A percentile compares a stretch with the other conserved stretches of the same genome.
Evolutionary conservation across 1,140 invertebrate species (phyloP).

Genomic region (Lucilia sericata): DNA sequence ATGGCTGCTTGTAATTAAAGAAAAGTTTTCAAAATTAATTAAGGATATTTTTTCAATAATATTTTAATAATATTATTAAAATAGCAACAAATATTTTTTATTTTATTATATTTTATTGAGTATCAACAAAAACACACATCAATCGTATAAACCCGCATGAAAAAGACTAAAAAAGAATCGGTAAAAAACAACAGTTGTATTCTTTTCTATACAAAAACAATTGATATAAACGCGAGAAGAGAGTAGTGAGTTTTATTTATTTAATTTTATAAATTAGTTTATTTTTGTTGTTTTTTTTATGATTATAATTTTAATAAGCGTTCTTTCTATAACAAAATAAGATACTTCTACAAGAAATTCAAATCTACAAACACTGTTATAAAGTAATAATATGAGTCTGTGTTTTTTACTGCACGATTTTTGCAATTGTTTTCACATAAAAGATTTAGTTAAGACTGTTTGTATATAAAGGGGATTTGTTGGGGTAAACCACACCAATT

Average conservation of each 20-base stretch:
- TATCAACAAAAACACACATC: conserved; percentile 13
- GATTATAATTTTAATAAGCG: background rate
- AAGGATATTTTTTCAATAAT: conserved; percentile 3
- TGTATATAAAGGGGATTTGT: background rate
- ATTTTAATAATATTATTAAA: background rate
- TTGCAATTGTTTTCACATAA: background rate
- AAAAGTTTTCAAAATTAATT: background rate
- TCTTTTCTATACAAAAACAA: background rate
- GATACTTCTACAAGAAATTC: no score
- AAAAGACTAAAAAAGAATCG: background rate
- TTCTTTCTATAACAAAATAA: no score
- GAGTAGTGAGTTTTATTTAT: background rate
- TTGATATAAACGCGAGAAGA: background rate
- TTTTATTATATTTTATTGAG: background rate
- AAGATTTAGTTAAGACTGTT: background rate
- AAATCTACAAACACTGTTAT: no score
- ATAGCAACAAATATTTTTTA: background rate
- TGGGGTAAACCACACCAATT: background rate
- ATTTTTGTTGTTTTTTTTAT: background rate
- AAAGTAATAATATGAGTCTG: no score
- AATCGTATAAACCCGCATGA: background rate
- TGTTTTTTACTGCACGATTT: no score
- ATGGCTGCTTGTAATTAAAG: conserved; percentile 33
- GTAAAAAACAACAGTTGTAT: background rate
- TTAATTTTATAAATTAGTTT: background rate